These are phyloP conservation scores for Panthera uncia DNA, from an alignment of 2,113 vertebrate species.

Conservation along the genomic window DNA sequence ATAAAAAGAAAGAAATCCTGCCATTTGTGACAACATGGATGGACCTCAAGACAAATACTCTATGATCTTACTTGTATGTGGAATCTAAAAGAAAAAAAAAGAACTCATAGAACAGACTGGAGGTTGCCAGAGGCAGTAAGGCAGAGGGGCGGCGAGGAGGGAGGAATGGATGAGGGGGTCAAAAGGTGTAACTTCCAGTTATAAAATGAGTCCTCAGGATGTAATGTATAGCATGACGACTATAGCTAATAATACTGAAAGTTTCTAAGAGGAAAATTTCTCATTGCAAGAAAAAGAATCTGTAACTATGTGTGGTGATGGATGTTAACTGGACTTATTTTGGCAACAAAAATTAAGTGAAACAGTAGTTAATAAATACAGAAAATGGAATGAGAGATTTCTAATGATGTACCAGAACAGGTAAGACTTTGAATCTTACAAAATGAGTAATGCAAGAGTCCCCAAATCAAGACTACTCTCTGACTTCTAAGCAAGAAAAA, in stretches of 20 bases:
- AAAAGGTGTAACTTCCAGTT: neutral
- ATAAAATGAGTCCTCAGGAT: neutral
- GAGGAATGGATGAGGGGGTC: neutral
- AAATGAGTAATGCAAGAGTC: neutral
- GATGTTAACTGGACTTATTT: neutral
- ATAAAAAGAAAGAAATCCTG: neutral
- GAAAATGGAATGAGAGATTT: neutral
- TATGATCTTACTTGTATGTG: neutral
- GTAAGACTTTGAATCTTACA: neutral
- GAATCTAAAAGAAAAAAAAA: neutral
- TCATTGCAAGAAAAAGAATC: neutral
- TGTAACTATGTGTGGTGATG: neutral
- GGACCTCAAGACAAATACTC: neutral
- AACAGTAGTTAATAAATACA: neutral
- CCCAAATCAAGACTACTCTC: neutral
- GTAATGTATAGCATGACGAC: neutral
- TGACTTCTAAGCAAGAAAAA: neutral
- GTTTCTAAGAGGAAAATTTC: neutral
- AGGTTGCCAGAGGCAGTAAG: neutral
- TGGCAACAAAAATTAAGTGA: neutral
- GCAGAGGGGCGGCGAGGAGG: fast-evolving
- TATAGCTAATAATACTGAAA: neutral
- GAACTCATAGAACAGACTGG: neutral
- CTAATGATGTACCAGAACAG: neutral
- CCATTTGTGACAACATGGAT: neutral